A percentile compares a stretch with the other conserved stretches of the same genome.
phyloP scores from a whole-genome alignment of 2,888 invertebrate genomes.

The Lobophora halterata region DNA sequence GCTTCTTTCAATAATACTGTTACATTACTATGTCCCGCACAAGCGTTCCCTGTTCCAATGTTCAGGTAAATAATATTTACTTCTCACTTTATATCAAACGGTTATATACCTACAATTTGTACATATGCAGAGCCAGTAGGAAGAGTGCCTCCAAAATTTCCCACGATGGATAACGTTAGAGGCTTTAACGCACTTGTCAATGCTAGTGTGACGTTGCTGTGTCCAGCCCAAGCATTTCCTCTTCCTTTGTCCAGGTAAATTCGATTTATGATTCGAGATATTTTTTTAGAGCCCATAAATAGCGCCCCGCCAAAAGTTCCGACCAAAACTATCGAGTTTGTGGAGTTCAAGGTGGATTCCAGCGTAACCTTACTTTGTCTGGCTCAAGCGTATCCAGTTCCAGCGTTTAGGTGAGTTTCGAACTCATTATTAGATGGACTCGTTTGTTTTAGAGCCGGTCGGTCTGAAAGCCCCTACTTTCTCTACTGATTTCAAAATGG shows the following conservation, averaged over 20 bases:
- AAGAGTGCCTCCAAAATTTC: constrained; percentile 85
- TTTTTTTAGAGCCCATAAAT: constrained; percentile 85
- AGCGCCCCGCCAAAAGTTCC: constrained; percentile 85
- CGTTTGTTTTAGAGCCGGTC: constrained; percentile 75
- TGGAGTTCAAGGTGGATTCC: constrained; percentile 63
- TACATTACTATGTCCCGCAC: constrained; percentile 83
- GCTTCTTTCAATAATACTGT: constrained; percentile 52
- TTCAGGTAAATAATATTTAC: constrained; percentile 83
- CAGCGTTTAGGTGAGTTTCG: constrained; percentile 83
- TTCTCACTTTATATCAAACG: constrained; percentile 15
- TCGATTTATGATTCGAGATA: constrained; percentile 31
- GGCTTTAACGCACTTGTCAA: constrained; percentile 73
- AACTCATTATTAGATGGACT: constrained; percentile 31
- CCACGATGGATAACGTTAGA: constrained; percentile 84
- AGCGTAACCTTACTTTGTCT: constrained; percentile 84
- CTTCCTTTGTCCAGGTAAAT: constrained; percentile 83
- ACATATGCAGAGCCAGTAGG: constrained; percentile 83
- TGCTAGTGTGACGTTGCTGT: constrained; percentile 82
- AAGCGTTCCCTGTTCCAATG: constrained; percentile 84
- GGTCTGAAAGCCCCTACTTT: constrained; percentile 84
- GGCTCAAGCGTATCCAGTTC: constrained; percentile 86
- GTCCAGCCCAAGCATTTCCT: constrained; percentile 86
- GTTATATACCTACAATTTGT: too few relatives aligned
- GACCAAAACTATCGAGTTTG: constrained; percentile 72
- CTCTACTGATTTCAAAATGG: constrained; percentile 82